A percentile compares a stretch with the other conserved stretches of the same genome.
These are phyloP conservation scores for Prunella himalayana DNA, from an alignment of 2,113 vertebrate species.

Conservation along the genomic window DNA sequence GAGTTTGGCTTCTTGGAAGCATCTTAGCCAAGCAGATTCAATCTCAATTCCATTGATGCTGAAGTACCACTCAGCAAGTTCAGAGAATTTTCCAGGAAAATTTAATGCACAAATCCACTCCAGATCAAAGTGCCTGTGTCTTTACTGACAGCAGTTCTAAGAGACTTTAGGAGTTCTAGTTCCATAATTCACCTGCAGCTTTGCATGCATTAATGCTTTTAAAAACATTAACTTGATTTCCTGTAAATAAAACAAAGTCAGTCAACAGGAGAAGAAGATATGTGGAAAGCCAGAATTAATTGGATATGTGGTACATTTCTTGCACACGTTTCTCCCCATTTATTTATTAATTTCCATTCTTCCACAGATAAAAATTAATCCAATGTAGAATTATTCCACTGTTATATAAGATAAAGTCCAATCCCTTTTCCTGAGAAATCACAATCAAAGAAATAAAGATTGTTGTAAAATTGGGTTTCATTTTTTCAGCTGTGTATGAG, in stretches of 20 bases:
- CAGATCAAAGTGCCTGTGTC: background rate
- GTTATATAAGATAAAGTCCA: background rate
- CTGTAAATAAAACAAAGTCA: background rate
- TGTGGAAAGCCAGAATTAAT: background rate
- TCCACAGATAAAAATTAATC: background rate
- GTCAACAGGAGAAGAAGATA: background rate
- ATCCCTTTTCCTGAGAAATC: background rate
- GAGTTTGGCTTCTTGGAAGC: background rate
- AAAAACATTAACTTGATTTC: background rate
- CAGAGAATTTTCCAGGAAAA: background rate
- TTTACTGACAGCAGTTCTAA: background rate
- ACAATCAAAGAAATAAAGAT: background rate
- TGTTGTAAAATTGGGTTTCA: background rate
- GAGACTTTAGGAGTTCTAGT: background rate
- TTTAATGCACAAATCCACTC: background rate
- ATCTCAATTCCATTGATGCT: background rate
- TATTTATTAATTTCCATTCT: background rate
- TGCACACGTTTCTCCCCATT: background rate
- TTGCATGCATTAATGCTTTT: background rate
- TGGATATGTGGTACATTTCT: background rate
- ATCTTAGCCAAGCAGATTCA: background rate
- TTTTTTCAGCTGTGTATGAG: background rate
- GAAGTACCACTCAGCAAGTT: background rate
- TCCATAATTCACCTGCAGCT: background rate
- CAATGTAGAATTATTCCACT: background rate